These are phyloP conservation scores for Synanthedon myopaeformis DNA, from an alignment of 2,888 invertebrate genomes.

Conservation along the genomic window DNA sequence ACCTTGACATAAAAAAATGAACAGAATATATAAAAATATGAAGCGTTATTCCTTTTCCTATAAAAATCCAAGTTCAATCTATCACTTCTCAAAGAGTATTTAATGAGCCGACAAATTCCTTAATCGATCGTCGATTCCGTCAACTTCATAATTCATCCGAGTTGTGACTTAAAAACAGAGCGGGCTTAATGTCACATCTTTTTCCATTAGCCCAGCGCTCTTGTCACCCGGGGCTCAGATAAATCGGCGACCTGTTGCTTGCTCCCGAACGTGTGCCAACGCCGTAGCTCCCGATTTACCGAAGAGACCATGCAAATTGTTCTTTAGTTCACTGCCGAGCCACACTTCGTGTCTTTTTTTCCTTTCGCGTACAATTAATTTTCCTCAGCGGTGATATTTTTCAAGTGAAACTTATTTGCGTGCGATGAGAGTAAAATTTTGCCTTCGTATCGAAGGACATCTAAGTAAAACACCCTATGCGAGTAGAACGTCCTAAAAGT, in stretches of 20 bases:
- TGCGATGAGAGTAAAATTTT: neutral
- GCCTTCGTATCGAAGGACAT: neutral
- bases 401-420: neutral
- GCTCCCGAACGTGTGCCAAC: slow-evolving; percentile 27
- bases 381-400: neutral
- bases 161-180: slow-evolving; percentile 35
- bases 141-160: slow-evolving; percentile 42
- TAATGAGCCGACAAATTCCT: slow-evolving; percentile 26
- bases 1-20: too few relatives aligned
- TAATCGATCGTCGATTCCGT: slow-evolving; percentile 31
- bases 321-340: slow-evolving; percentile 30
- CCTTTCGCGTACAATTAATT: neutral
- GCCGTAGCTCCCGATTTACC: slow-evolving; percentile 21
- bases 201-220: slow-evolving; percentile 49
- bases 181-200: slow-evolving; percentile 45
- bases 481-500: neutral
- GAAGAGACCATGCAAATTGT: slow-evolving; percentile 41
- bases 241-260: slow-evolving; percentile 62
- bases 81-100: neutral
- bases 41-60: too few relatives aligned
- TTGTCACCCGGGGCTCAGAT: slow-evolving; percentile 20
- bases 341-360: slow-evolving; percentile 1
- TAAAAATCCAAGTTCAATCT: neutral
- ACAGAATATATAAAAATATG: too few relatives aligned
- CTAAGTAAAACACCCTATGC: too few relatives aligned